Evolutionary conservation across 2,888 invertebrate genomes (phyloP).

Genomic region (Diadromus collaris): DNA sequence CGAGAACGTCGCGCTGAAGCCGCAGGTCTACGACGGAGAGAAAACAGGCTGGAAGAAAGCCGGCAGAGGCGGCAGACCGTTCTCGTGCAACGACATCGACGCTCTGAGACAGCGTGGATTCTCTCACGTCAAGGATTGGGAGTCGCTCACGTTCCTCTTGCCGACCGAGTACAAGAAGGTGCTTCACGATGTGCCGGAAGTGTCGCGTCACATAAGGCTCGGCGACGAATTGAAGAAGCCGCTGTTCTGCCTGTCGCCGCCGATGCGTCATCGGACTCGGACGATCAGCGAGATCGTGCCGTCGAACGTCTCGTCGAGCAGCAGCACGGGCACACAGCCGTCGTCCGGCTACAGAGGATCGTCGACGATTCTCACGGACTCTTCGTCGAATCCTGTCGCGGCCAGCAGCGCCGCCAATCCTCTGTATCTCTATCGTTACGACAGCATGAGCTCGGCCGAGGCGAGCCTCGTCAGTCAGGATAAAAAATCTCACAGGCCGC

Average conservation of each 20-base stretch:
- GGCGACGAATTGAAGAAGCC: conserved; percentile 82
- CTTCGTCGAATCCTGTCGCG: conserved; percentile 86
- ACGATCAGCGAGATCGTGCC: conserved; percentile 83
- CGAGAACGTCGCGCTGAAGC: conserved; percentile 88
- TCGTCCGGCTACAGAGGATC: conserved; percentile 94
- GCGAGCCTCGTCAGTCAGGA: conserved; percentile 83
- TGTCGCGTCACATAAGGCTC: conserved; percentile 84
- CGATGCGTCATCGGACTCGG: conserved; percentile 81
- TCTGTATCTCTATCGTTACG: conserved; percentile 91
- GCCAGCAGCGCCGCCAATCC: conserved; percentile 82
- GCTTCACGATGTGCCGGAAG: conserved; percentile 90
- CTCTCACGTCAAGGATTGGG: conserved; percentile 95
- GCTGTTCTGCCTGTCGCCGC: conserved; percentile 70
- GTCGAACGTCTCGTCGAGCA: conserved; percentile 84
- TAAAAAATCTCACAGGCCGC: conserved; percentile 68
- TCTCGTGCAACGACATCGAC: conserved; percentile 92
- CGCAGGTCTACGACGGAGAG: conserved; percentile 82
- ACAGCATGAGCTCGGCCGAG: conserved; percentile 86
- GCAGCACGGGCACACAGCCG: conserved; percentile 89
- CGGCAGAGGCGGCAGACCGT: conserved; percentile 84
- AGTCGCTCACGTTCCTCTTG: conserved; percentile 92
- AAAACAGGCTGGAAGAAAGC: conserved; percentile 79
- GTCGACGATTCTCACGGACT: conserved; percentile 90
- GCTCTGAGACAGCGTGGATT: conserved; percentile 90
- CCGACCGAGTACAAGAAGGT: conserved; percentile 92